Conservation (phyloP, 2,888 invertebrate genomes). For the Camponotus fellah region DNA sequence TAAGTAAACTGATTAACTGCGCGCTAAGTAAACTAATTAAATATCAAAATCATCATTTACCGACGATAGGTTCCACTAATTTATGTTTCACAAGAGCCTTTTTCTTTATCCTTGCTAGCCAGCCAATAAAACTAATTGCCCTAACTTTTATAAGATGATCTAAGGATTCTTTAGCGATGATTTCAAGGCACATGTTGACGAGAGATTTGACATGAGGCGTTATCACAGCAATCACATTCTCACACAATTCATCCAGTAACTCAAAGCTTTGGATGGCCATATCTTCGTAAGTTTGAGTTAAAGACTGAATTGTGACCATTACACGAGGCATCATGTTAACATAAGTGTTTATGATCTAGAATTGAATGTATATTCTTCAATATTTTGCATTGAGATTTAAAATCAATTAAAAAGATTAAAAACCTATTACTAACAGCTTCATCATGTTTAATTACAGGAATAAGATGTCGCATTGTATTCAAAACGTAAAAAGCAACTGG, state of each 20-base stretch:
- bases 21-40: neutral
- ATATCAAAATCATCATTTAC: conserved; percentile 66
- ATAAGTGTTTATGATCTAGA: conserved; percentile 88
- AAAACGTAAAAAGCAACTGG: conserved; percentile 88
- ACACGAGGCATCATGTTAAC: conserved; percentile 89
- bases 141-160: conserved; percentile 90
- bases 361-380: conserved; percentile 23
- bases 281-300: conserved; percentile 88
- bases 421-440: conserved; percentile 87
- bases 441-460: conserved; percentile 89
- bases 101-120: conserved; percentile 90
- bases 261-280: conserved; percentile 88
- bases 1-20: too few species aligned
- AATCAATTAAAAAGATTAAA: neutral
- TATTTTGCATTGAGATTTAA: neutral
- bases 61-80: conserved; percentile 89
- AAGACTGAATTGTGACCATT: conserved; percentile 88
- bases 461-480: conserved; percentile 89
- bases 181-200: conserved; percentile 89
- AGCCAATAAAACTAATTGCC: conserved; percentile 90
- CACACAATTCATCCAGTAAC: conserved; percentile 90
- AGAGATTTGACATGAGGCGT: conserved; percentile 89
- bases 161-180: conserved; percentile 88
- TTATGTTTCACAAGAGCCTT: conserved; percentile 91
- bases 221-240: conserved; percentile 88